Evolutionary conservation across 2,113 vertebrate genomes (phyloP).

Genomic region (Anas platyrhynchos): DNA sequence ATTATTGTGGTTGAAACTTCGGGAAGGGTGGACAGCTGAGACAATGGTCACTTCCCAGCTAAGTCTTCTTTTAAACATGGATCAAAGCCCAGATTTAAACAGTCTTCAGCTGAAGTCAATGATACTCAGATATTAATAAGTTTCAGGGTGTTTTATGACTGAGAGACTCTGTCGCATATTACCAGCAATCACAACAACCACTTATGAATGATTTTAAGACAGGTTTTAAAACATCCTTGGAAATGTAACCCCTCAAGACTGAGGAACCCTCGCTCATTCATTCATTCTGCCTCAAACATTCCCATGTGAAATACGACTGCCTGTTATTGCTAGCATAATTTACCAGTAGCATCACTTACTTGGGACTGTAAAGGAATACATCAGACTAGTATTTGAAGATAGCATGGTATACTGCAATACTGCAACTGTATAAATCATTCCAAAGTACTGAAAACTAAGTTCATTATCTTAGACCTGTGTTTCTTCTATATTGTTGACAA

Average conservation of each 20-base stretch:
- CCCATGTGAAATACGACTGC: background rate
- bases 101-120: background rate
- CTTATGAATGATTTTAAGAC: background rate
- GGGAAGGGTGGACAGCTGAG: background rate
- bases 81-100: background rate
- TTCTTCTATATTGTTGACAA: background rate
- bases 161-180: background rate
- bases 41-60: background rate
- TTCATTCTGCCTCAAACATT: background rate
- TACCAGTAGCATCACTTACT: background rate
- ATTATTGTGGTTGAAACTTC: background rate
- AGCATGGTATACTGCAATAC: background rate
- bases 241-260: background rate
- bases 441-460: background rate
- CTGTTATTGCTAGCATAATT: background rate
- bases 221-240: background rate
- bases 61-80: conserved; percentile 9
- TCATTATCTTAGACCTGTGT: background rate
- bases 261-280: background rate
- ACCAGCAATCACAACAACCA: background rate
- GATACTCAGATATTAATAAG: background rate
- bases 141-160: background rate
- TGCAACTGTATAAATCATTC: background rate
- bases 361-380: background rate
- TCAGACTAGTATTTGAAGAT: background rate